Evolutionary conservation across 2,797 vertebrate genomes (phyloP).

Genomic region (Labeo calbasu): DNA sequence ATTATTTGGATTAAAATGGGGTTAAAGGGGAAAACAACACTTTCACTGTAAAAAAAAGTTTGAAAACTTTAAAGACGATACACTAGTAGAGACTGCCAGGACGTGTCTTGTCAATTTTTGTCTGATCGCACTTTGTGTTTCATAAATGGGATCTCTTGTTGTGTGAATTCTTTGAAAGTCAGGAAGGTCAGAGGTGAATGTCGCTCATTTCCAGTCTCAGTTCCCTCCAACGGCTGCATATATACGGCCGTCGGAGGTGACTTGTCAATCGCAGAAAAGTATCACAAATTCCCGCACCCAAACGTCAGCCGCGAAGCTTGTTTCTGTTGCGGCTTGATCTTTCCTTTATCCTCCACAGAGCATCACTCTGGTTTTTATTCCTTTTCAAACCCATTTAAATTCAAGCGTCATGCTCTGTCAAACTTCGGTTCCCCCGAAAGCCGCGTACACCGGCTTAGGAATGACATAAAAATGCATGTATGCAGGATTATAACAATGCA

Average conservation of each 20-base stretch:
- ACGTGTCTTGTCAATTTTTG: slow-evolving; percentile 15
- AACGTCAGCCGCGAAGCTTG: slow-evolving; percentile 42
- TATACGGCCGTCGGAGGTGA: slow-evolving; percentile 41
- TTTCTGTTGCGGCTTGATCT: slow-evolving; percentile 28
- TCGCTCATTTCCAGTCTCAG: neutral
- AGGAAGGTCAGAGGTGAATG: slow-evolving; percentile 35
- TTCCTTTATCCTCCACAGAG: slow-evolving; percentile 46
- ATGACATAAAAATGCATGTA: slow-evolving; percentile 41
- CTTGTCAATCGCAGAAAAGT: slow-evolving; percentile 50
- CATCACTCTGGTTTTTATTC: slow-evolving; percentile 26
- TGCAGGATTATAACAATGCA: slow-evolving; percentile 49
- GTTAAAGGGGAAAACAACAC: neutral
- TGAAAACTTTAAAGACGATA: neutral
- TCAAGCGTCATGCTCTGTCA: slow-evolving; percentile 43
- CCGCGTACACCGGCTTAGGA: neutral
- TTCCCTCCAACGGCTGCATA: slow-evolving; percentile 32
- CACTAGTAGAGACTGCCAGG: neutral
- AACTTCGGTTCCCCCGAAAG: slow-evolving; percentile 29
- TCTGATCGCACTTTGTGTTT: neutral
- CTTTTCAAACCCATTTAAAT: slow-evolving; percentile 47
- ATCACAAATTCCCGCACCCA: slow-evolving; percentile 30
- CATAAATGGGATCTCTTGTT: slow-evolving; percentile 41
- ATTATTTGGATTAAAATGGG: neutral
- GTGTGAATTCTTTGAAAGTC: slow-evolving; percentile 35
- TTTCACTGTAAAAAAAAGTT: neutral